phyloP scores from a whole-genome alignment of 2,113 vertebrate species.

The Notarius lentiginosus region DNA sequence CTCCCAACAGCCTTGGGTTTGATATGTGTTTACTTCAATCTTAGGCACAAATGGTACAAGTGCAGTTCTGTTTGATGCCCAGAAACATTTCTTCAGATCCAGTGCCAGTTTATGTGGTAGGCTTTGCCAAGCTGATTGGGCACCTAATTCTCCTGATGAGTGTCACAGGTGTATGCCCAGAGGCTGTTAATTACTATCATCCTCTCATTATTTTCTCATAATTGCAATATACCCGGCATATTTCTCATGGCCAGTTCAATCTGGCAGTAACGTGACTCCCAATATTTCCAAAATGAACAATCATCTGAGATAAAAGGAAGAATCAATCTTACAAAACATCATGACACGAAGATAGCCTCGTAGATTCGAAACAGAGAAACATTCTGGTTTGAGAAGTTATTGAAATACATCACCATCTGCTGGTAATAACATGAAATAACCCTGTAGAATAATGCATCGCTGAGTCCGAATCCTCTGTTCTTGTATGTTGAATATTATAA shows the following conservation, averaged over 20 bases:
- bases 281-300: constrained; percentile 25
- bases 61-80: constrained; percentile 46
- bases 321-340: constrained; percentile 7
- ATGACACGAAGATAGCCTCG: not conserved
- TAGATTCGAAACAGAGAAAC: not conserved
- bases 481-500: not conserved
- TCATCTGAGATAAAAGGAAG: not conserved
- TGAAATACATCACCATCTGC: constrained; percentile 40
- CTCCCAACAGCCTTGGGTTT: constrained; percentile 29
- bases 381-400: not conserved
- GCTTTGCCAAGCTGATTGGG: constrained; percentile 43
- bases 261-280: constrained; percentile 26
- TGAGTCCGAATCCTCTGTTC: not conserved
- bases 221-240: constrained; percentile 49
- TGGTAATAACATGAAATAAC: constrained; percentile 17
- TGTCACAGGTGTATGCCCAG: constrained; percentile 57
- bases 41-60: constrained; percentile 39
- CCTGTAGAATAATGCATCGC: not conserved
- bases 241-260: constrained; percentile 44
- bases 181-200: constrained; percentile 54
- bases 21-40: constrained; percentile 38
- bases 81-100: constrained; percentile 41
- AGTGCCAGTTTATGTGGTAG: constrained; percentile 46
- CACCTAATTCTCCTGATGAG: constrained; percentile 52
- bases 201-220: constrained; percentile 55